A percentile compares a stretch with the other conserved stretches of the same genome.
phyloP scores from a whole-genome alignment of 1,140 invertebrate genomes.

The Charaxes varanes region DNA sequence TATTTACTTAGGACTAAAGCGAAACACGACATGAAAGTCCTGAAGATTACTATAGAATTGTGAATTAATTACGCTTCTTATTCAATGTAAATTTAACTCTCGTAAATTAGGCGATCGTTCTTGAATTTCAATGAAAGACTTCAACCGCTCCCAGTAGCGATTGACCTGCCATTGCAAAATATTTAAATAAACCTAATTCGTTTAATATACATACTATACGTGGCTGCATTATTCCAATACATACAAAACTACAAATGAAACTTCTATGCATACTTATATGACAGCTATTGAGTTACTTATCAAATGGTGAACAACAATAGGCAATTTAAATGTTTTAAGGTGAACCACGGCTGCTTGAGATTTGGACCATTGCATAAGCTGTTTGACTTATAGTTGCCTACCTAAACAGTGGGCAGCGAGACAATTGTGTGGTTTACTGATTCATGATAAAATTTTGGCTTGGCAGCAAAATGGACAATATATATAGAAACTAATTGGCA shows the following conservation, averaged over 20 bases:
- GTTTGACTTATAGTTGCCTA: slow-evolving; percentile 27
- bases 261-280: too few relatives aligned
- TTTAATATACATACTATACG: too few relatives aligned
- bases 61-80: too few relatives aligned
- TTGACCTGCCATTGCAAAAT: too few relatives aligned
- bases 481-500: slow-evolving; percentile 44
- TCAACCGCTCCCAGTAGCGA: too few relatives aligned
- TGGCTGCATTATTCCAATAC: too few relatives aligned
- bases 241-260: too few relatives aligned
- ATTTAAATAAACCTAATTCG: too few relatives aligned
- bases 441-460: slow-evolving; percentile 37
- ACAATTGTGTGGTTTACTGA: slow-evolving; percentile 28
- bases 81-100: too few relatives aligned
- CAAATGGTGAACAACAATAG: slow-evolving; percentile 14
- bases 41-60: too few relatives aligned
- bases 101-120: too few relatives aligned
- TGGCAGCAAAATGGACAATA: slow-evolving; percentile 36
- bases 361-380: slow-evolving; percentile 55
- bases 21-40: background rate
- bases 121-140: too few relatives aligned
- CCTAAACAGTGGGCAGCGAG: slow-evolving; percentile 35
- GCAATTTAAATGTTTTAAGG: slow-evolving; percentile 21
- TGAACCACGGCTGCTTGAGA: slow-evolving; percentile 27
- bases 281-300: background rate
- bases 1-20: background rate